Evolutionary conservation across 2,797 vertebrate species (phyloP), one percentile per base, ranked within the genome.

Genomic region (Rhyacichthys aspro): DNA sequence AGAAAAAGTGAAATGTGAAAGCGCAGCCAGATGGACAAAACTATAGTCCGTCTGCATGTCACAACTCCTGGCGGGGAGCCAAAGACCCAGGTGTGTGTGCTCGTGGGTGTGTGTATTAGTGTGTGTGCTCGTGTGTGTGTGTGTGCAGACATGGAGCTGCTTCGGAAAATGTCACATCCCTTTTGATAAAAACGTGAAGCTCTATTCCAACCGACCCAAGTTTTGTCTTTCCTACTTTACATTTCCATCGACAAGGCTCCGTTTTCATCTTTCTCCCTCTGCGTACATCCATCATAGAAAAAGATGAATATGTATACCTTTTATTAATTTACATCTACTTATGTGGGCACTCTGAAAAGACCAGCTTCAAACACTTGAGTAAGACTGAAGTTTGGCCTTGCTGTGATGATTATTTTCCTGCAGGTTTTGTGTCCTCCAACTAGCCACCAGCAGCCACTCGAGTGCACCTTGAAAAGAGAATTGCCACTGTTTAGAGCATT

Each of bases 1-100:
- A 43, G 45, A 37, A 63, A 28, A 78, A 64, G 55, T 59, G 56
- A 64, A 60, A 68, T 10, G 62, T 55, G 64, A 66, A 68, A 59
- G 34, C 14, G 33, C 47, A 57, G 63, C 78, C 84, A 85, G 83
- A 79, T 82, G 76, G 84, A 77, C 49, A 46, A 69, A 81, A 72
- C 61, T 67, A 45, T 49, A 55, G 70, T 45, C 42, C 47, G 69
- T 37, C 56, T 60, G 59, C 52, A 1, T 81, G 76, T 78, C 78
- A 59, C 62, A 17, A 28, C 33, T 32, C 34, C 70, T 76, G 83
- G 79, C 73, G 42, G 55, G 56, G 34, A 42, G 73, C 77, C 82
- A 79, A 41, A 72, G 32, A 68, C 49, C 52, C 78, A 68, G 67
- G 78, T 75, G 78, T 67, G 39, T 37, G 42, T 47, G 44, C 42